Evolutionary conservation across 2,797 vertebrate genomes (phyloP), one percentile per base, ranked within the genome.

Genomic region (Rhabdomys pumilio): DNA sequence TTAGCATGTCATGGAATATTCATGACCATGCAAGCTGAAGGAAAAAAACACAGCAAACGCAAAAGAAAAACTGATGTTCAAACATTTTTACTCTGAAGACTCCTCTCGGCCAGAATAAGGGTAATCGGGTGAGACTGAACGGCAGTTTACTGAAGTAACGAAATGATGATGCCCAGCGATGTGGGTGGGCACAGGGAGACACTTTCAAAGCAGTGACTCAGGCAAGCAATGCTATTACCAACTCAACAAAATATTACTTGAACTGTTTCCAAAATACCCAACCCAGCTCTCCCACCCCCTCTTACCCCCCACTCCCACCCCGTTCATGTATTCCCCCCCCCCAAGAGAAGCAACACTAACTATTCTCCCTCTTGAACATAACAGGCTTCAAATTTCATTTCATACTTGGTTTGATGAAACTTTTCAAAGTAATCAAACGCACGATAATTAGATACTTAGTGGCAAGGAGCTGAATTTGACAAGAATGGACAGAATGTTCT

Each of bases 81-180:
- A 90, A 87, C 44, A 47, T 38, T 95, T 97, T 97, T 88, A 96
- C 94, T 96, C 83, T 81, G 75, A 92, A 95, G 63, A 95, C 63
- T 5, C 65, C 92, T 72, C 93, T 94, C 95, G 41, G 81, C 14
- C 73, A 31, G 17, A 95, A n/a, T 15, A 34, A 72, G 65, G 41
- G 61, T 31, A 47, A 11, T 4, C 41, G 57, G 69, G 1, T 57
- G 26, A 94, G 76, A 88, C 65, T 11, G 75, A 72, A 47, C 67
- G 53, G 26, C 53, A 44, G 77, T 47, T 67, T 82, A 90, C 53
- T 77, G 67, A 88, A 61, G 67, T 26, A 91, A 91, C 89, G 76
- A 89, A 83, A 76, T 29, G 57, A 76, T 29, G 57, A 88, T 47
- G 41, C 82, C 69, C 9, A 67, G 55, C 13, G 1, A 15, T 63